phyloP scores from a whole-genome alignment of 2,888 invertebrate genomes.

The Dicycla oo region DNA sequence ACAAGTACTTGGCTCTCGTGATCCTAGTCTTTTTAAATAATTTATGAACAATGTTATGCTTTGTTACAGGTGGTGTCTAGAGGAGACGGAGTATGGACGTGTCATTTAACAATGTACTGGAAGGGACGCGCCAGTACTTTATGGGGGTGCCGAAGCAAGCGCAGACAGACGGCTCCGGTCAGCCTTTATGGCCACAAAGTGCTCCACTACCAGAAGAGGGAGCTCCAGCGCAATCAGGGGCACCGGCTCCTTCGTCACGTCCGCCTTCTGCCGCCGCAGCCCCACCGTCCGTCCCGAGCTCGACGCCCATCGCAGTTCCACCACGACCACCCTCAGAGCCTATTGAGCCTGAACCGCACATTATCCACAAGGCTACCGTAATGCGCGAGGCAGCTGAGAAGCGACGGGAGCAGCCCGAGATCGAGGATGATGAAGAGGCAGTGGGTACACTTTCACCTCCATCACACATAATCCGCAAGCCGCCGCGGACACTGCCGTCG shows the following conservation, averaged over 20 bases:
- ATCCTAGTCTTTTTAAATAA: background rate
- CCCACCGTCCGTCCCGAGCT: slow-evolving; percentile 76
- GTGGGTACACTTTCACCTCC: slow-evolving; percentile 85
- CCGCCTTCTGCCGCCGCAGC: slow-evolving; percentile 89
- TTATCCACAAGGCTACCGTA: slow-evolving; percentile 89
- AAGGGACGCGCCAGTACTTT: slow-evolving; percentile 96
- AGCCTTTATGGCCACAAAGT: slow-evolving; percentile 80
- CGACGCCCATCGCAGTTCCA: slow-evolving; percentile 78
- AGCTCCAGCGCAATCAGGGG: slow-evolving; percentile 84
- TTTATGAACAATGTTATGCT: slow-evolving; percentile 15
- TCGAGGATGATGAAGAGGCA: slow-evolving; percentile 85
- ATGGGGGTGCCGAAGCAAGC: slow-evolving; percentile 93
- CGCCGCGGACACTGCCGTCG: slow-evolving; percentile 78
- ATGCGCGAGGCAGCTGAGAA: slow-evolving; percentile 89
- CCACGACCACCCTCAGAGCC: slow-evolving; percentile 88
- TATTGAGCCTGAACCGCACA: slow-evolving; percentile 89
- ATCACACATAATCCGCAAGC: slow-evolving; percentile 88
- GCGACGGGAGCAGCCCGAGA: slow-evolving; percentile 84
- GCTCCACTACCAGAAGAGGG: slow-evolving; percentile 82
- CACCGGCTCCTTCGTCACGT: slow-evolving; percentile 84
- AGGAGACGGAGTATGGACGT: slow-evolving; percentile 92
- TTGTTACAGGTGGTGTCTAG: slow-evolving; percentile 78
- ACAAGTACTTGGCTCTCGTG: slow-evolving; percentile 22
- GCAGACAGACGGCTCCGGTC: slow-evolving; percentile 81
- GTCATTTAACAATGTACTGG: slow-evolving; percentile 94